These are phyloP conservation scores for Platypus cylindrus DNA, from an alignment of 2,888 invertebrate genomes.

Conservation along the genomic window DNA sequence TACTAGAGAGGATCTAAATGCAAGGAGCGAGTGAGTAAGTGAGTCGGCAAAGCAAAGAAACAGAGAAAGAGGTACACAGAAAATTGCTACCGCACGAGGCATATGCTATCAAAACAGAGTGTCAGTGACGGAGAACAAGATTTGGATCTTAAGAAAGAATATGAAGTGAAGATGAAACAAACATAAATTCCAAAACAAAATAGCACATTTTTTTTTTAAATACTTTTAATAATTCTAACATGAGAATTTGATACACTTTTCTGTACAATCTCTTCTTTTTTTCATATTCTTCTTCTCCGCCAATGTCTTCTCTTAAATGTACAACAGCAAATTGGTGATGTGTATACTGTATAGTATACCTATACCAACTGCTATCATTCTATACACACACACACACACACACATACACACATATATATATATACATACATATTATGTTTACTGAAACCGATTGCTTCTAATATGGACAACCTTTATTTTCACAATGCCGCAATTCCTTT, in stretches of 20 bases:
- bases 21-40: too few relatives aligned
- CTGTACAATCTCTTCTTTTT: background rate
- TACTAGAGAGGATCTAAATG: too few relatives aligned
- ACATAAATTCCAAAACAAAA: background rate
- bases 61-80: too few relatives aligned
- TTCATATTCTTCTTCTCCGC: background rate
- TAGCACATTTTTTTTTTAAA: background rate
- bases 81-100: constrained; percentile 15
- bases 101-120: constrained; percentile 6
- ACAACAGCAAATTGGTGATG: constrained; percentile 12
- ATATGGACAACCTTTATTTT: constrained; percentile 11
- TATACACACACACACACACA: too few relatives aligned
- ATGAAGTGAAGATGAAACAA: too few relatives aligned
- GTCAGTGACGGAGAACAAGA: constrained; percentile 5
- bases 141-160: background rate
- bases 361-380: too few relatives aligned
- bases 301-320: constrained; percentile 7
- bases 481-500: too few relatives aligned
- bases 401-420: too few relatives aligned
- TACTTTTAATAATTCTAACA: background rate
- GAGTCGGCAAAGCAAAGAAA: too few relatives aligned
- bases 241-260: background rate
- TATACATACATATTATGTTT: constrained; percentile 13
- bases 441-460: constrained; percentile 13
- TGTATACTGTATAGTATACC: too few relatives aligned